These are phyloP conservation scores for Picathartes gymnocephalus DNA, from an alignment of 2,113 vertebrate genomes.

Conservation along the genomic window DNA sequence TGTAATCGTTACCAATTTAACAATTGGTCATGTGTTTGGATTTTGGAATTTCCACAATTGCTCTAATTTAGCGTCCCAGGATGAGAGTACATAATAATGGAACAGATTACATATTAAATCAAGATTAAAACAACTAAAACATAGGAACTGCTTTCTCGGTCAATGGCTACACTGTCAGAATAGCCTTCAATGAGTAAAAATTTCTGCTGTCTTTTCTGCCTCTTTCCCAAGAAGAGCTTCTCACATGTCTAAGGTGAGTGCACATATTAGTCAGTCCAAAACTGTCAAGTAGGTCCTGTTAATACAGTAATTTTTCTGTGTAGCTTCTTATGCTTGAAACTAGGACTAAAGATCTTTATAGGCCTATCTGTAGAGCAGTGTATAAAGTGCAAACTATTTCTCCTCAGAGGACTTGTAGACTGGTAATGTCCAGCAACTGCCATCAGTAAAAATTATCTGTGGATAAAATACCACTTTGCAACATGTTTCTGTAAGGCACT, in stretches of 20 bases:
- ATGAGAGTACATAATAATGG: not conserved
- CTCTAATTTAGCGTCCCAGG: not conserved
- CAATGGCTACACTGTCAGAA: not conserved
- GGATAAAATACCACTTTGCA: not conserved
- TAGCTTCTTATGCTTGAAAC: not conserved
- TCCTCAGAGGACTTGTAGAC: not conserved
- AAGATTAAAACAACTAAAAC: not conserved
- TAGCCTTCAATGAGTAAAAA: not conserved
- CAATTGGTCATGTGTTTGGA: not conserved
- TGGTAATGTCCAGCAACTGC: not conserved
- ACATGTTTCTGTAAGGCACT: not conserved
- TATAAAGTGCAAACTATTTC: not conserved
- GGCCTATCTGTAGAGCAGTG: not conserved
- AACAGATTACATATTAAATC: not conserved
- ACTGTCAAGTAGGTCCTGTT: not conserved
- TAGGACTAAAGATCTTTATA: not conserved
- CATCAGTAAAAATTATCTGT: not conserved
- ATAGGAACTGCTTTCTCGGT: not conserved
- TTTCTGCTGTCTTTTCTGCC: not conserved
- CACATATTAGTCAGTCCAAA: not conserved
- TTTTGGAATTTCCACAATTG: not conserved
- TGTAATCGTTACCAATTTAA: not conserved
- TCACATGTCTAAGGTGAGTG: not conserved
- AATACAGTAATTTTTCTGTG: not conserved
- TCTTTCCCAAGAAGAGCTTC: not conserved